Evolutionary conservation across 2,888 invertebrate species (phyloP).

Genomic region (Salpingus planirostris): DNA sequence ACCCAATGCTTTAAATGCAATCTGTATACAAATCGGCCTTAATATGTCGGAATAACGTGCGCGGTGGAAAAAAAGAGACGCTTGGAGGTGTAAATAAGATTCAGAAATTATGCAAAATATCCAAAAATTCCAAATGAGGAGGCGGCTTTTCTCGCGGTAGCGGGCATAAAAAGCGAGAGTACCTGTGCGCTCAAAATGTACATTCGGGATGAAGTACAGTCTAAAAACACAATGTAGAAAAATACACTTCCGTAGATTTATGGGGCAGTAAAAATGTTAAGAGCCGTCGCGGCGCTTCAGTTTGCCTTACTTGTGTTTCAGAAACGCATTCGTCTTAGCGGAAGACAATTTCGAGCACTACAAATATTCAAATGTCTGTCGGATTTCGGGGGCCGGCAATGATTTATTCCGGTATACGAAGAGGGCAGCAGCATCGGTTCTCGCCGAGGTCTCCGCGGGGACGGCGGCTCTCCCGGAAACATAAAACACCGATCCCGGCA

Average conservation of each 20-base stretch:
- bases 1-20: no score
- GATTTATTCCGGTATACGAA: constrained; percentile 15
- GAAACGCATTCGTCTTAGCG: constrained; percentile 12
- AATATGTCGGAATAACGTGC: no score
- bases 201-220: constrained; percentile 19
- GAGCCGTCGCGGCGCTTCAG: constrained; percentile 14
- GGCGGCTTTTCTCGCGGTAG: no score
- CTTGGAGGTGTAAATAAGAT: no score
- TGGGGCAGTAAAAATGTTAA: constrained; percentile 23
- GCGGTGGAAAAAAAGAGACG: no score
- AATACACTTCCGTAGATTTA: constrained; percentile 26
- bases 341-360: constrained; percentile 19
- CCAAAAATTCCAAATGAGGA: no score
- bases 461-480: constrained; percentile 3
- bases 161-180: no score
- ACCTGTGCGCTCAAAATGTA: constrained; percentile 28
- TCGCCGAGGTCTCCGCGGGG: constrained; percentile 6
- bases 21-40: no score
- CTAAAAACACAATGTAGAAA: constrained; percentile 24
- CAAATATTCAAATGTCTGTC: constrained; percentile 20
- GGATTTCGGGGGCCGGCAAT: constrained; percentile 15
- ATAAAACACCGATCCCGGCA: constrained; percentile 7
- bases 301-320: constrained; percentile 13
- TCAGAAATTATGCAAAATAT: no score
- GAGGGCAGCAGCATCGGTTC: constrained; percentile 5